These are phyloP conservation scores for Rambutsinella grinnellia DNA, from an alignment of 2,888 invertebrate genomes.

Conservation along the genomic window DNA sequence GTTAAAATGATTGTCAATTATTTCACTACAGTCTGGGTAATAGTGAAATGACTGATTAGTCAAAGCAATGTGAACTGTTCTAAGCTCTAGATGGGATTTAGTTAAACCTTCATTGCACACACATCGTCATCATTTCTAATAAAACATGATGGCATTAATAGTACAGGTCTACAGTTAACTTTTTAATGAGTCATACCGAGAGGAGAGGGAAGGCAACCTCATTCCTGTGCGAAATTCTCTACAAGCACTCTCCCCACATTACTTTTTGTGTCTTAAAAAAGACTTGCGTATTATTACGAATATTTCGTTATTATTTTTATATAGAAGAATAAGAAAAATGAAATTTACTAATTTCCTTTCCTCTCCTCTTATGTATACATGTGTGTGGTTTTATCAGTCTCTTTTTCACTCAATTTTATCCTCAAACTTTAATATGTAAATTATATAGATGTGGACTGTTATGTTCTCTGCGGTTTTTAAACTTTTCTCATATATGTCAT, in stretches of 20 bases:
- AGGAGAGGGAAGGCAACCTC: slow-evolving; percentile 53
- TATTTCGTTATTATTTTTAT: too few relatives aligned
- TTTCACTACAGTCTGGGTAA: not conserved
- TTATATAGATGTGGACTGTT: too few relatives aligned
- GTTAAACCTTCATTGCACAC: not conserved
- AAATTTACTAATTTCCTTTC: too few relatives aligned
- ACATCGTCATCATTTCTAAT: not conserved
- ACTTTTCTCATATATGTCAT: too few relatives aligned
- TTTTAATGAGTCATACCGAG: slow-evolving; percentile 33
- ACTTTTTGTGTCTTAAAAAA: too few relatives aligned
- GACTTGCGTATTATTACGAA: too few relatives aligned
- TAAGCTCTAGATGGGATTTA: not conserved
- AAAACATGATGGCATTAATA: slow-evolving; percentile 16
- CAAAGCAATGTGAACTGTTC: not conserved
- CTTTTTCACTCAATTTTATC: too few relatives aligned
- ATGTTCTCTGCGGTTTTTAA: too few relatives aligned
- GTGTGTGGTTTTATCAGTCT: too few relatives aligned
- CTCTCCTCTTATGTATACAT: too few relatives aligned
- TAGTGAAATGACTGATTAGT: not conserved
- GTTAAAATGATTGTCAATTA: slow-evolving; percentile 39
- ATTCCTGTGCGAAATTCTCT: slow-evolving; percentile 56
- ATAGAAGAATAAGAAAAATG: too few relatives aligned
- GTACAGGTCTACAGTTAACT: not conserved
- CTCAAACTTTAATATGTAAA: too few relatives aligned
- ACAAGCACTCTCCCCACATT: slow-evolving; percentile 38